Percentiles rank a stretch among this genome's conserved stretches.
Evolutionary conservation across 2,888 invertebrate genomes (phyloP).

Genomic region (Penaeus monodon): DNA sequence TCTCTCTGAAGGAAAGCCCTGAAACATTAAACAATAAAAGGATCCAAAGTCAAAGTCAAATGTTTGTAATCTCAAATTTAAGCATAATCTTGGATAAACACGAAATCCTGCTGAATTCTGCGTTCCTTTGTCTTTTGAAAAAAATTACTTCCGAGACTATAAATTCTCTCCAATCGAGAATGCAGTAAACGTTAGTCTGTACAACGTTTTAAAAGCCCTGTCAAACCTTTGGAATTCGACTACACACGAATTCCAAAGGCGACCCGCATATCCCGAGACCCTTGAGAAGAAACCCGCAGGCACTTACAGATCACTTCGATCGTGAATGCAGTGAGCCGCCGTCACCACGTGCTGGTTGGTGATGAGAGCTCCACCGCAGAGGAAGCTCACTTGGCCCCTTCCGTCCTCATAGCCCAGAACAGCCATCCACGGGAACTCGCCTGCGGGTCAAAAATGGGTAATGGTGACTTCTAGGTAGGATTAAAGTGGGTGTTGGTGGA

Average conservation of each 20-base stretch:
- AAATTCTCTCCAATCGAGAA: neutral
- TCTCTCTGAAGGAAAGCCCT: no score
- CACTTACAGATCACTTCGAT: conserved; percentile 76
- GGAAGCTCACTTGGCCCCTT: conserved; percentile 66
- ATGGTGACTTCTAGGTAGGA: neutral
- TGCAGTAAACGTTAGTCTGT: no score
- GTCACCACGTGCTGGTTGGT: conserved; percentile 35
- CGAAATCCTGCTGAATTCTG: no score
- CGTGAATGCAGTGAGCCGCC: conserved; percentile 71
- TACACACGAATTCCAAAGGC: neutral
- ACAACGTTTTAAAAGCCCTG: no score
- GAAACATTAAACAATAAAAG: no score
- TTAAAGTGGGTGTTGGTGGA: neutral
- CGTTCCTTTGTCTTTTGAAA: no score
- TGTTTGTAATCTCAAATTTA: no score
- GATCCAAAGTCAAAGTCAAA: no score
- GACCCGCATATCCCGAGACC: neutral
- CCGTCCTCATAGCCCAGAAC: conserved; percentile 78
- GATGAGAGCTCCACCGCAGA: conserved; percentile 69
- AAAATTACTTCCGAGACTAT: neutral
- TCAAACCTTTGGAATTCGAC: no score
- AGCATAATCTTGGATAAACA: no score
- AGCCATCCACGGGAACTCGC: conserved; percentile 85
- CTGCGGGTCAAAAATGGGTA: conserved; percentile 69
- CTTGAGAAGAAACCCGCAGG: neutral